Conservation (phyloP, 37 sponge, comb jelly and placozoan species). For the Cladorhizidae sp. region DNA sequence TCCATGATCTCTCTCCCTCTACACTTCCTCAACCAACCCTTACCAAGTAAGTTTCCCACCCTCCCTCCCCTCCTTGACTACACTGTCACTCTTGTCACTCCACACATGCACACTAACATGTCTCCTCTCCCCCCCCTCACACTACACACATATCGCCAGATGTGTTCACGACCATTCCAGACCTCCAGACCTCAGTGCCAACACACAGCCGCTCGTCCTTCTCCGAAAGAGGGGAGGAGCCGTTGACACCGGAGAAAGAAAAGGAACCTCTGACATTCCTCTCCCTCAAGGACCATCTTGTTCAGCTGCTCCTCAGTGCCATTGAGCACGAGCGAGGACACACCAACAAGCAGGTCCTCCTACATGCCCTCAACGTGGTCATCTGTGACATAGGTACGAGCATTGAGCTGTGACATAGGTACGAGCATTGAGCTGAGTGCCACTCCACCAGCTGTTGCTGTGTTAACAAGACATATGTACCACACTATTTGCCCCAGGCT, state of each 20-base stretch:
- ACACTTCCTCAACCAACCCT: conserved; percentile 75
- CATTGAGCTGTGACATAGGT: conserved; percentile 29
- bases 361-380: conserved; percentile 43
- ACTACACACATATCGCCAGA: background rate
- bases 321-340: conserved; percentile 61
- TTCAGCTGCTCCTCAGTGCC: conserved; percentile 59
- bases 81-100: background rate
- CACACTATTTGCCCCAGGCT: too few relatives aligned
- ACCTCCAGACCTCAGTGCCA: background rate
- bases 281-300: conserved; percentile 50
- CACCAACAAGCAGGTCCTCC: conserved; percentile 70
- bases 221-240: background rate
- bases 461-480: too few relatives aligned
- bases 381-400: conserved; percentile 39
- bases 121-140: background rate
- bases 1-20: conserved; percentile 83
- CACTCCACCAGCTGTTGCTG: background rate
- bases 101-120: too few relatives aligned
- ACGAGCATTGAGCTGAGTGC: background rate
- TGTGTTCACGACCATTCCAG: background rate
- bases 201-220: background rate
- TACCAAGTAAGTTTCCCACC: conserved; percentile 48
- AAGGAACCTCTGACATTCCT: conserved; percentile 23
- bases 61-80: background rate
- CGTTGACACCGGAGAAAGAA: background rate